A percentile compares a stretch with the other conserved stretches of the same genome.
phyloP scores from a whole-genome alignment of 2,113 vertebrate genomes.

The Theristicus caerulescens region DNA sequence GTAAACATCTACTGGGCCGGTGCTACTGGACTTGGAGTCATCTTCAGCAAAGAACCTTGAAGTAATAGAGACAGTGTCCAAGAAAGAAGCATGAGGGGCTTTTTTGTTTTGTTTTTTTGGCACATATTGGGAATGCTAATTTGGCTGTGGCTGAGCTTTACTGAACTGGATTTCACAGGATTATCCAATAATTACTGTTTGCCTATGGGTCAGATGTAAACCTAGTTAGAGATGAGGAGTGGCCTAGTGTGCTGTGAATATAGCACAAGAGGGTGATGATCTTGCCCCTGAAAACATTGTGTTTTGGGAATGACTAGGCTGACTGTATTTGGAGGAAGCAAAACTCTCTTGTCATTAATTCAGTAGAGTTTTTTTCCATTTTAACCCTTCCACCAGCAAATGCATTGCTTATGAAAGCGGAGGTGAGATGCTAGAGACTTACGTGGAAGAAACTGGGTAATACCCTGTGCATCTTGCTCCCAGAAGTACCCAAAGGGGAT shows the following conservation, averaged over 20 bases:
- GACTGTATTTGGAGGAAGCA: not conserved
- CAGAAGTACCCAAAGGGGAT: not conserved
- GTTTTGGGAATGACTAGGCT: not conserved
- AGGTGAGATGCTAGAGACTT: not conserved
- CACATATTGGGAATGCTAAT: not conserved
- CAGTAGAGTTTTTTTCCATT: not conserved
- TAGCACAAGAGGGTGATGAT: not conserved
- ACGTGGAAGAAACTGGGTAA: rapidly evolving
- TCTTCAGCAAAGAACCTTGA: not conserved
- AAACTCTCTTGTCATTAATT: not conserved
- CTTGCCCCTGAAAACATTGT: not conserved
- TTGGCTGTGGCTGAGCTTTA: not conserved
- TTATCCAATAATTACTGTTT: not conserved
- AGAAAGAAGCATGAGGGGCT: not conserved
- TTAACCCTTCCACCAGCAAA: not conserved
- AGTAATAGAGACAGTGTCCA: not conserved
- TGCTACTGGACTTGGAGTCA: not conserved
- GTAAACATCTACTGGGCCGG: rapidly evolving
- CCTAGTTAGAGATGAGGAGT: not conserved
- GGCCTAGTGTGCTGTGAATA: not conserved
- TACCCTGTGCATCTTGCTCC: not conserved
- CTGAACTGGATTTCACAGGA: not conserved
- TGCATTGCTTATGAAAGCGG: rapidly evolving
- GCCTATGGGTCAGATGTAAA: not conserved
- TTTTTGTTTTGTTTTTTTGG: not conserved